Conservation (phyloP, 2,113 vertebrate genomes). For the Trematomus loennbergii region DNA sequence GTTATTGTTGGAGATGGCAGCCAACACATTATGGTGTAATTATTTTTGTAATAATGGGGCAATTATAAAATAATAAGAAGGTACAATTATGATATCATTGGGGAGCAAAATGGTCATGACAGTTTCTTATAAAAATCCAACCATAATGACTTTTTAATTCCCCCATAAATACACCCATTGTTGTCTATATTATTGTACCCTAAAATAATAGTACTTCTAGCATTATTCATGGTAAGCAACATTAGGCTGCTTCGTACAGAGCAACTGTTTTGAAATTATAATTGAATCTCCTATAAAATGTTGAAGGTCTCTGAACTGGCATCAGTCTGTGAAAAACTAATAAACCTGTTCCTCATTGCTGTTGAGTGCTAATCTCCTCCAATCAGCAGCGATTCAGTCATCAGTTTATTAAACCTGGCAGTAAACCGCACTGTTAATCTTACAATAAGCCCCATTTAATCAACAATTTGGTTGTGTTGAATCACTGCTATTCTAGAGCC, state of each 20-base stretch:
- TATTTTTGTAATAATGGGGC: background rate
- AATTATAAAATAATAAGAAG: conserved; percentile 6
- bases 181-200: background rate
- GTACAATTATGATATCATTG: conserved; percentile 4
- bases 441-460: conserved; percentile 28
- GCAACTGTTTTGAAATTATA: conserved; percentile 11
- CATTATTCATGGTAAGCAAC: background rate
- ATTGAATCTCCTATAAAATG: background rate
- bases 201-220: background rate
- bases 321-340: conserved; percentile 9
- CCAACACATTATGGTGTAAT: background rate
- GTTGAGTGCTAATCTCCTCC: conserved; percentile 9
- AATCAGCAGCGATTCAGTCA: conserved; percentile 15
- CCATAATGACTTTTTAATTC: background rate
- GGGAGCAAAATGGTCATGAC: background rate
- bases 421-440: conserved; percentile 30
- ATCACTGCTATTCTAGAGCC: conserved; percentile 1
- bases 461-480: conserved; percentile 3
- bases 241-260: background rate
- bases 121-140: conserved; percentile 21
- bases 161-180: background rate
- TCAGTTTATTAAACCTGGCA: conserved; percentile 35
- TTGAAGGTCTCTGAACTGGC: background rate
- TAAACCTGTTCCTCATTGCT: conserved; percentile 4
- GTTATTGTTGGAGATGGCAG: conserved; percentile 1